Evolutionary conservation across 2,888 invertebrate genomes (phyloP).

Genomic region (Drosophila nigricruria): DNA sequence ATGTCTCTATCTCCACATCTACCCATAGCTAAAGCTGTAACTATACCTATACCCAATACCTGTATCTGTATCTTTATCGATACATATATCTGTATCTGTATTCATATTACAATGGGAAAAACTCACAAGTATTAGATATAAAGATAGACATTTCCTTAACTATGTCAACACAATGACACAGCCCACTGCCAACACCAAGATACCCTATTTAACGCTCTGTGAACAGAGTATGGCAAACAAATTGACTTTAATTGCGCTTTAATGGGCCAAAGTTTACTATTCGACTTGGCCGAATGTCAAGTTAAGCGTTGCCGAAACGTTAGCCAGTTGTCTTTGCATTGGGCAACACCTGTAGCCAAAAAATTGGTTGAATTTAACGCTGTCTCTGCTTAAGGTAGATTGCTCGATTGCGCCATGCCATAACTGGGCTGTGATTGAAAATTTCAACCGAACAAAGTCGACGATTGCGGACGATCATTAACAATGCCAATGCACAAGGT

Average conservation of each 20-base stretch:
- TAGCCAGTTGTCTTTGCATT: conserved; percentile 42
- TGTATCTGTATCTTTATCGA: neutral
- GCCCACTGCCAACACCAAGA: neutral
- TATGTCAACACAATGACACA: neutral
- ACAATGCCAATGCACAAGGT: conserved; percentile 53
- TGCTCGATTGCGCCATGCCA: conserved; percentile 42
- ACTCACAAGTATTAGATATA: neutral
- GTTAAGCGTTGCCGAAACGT: conserved; percentile 60
- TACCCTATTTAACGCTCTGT: neutral
- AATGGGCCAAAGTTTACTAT: conserved; percentile 59
- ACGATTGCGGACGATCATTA: conserved; percentile 28
- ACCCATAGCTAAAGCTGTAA: neutral
- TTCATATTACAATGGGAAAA: neutral
- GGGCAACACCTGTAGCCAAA: conserved; percentile 61
- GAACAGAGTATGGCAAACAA: conserved; percentile 42
- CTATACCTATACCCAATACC: neutral
- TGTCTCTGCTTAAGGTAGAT: conserved; percentile 34
- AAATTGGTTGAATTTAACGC: conserved; percentile 62
- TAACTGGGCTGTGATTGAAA: conserved; percentile 46
- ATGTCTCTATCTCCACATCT: neutral
- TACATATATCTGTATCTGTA: neutral
- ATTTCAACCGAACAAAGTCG: conserved; percentile 20
- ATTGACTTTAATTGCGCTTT: conserved; percentile 67
- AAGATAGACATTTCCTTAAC: neutral
- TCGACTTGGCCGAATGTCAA: conserved; percentile 72